Evolutionary conservation across 2,113 vertebrate genomes (phyloP).

Genomic region (Alligator mississippiensis): DNA sequence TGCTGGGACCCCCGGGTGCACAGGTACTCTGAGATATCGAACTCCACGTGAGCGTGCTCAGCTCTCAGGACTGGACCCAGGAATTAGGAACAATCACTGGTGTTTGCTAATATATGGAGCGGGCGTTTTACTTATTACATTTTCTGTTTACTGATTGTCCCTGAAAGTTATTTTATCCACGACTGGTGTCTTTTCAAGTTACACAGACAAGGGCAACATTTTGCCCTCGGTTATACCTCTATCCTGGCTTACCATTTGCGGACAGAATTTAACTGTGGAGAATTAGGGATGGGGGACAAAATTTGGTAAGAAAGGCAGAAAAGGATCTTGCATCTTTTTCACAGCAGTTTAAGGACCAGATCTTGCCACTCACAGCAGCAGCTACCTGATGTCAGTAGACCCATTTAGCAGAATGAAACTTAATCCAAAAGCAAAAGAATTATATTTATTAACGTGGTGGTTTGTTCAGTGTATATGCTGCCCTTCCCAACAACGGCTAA

Average conservation of each 20-base stretch:
- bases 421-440: too few species aligned
- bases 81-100: not conserved
- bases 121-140: not conserved
- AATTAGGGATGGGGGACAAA: too few species aligned
- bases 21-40: not conserved
- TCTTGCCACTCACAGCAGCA: not conserved
- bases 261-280: not conserved
- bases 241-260: not conserved
- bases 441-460: too few species aligned
- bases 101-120: not conserved
- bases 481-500: too few species aligned
- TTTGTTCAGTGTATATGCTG: too few species aligned
- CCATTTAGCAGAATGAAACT: not conserved
- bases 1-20: not conserved
- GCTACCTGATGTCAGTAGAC: not conserved
- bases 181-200: not conserved
- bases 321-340: not conserved
- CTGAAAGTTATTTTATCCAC: not conserved
- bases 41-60: not conserved
- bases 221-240: not conserved
- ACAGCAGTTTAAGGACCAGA: not conserved
- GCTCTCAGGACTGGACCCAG: not conserved
- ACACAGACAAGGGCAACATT: accelerated
- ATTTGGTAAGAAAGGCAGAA: not conserved
- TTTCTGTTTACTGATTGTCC: not conserved